These are phyloP conservation scores for Anthophora plumipes DNA, from an alignment of 2,888 invertebrate genomes.

Conservation along the genomic window DNA sequence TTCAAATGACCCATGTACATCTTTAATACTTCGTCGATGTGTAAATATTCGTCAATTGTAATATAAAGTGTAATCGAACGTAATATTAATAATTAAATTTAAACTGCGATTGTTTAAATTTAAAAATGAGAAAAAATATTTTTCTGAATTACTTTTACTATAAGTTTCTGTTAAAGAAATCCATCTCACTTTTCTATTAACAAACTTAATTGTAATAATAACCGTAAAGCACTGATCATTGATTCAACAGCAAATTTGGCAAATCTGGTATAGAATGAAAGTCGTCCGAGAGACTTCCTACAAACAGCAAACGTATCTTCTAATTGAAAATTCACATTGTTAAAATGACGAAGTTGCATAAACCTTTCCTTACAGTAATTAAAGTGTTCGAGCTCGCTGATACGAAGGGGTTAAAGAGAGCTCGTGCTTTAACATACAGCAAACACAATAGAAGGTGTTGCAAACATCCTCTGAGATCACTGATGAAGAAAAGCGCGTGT, in stretches of 20 bases:
- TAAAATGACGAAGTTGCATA: constrained; percentile 39
- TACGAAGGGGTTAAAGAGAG: constrained; percentile 22
- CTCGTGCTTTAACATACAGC: constrained; percentile 37
- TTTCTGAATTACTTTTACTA: neutral
- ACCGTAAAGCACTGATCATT: neutral
- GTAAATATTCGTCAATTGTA: constrained; percentile 5
- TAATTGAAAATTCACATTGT: constrained; percentile 7
- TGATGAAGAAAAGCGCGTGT: constrained; percentile 46
- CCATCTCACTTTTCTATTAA: constrained; percentile 35
- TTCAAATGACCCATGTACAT: too few species aligned
- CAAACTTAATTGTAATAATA: neutral
- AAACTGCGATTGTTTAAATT: too few species aligned
- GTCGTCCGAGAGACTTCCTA: constrained; percentile 39
- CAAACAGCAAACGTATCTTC: constrained; percentile 29
- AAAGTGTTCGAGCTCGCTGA: constrained; percentile 39
- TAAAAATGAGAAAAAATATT: too few species aligned
- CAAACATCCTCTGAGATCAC: constrained; percentile 58
- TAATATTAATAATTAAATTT: too few species aligned
- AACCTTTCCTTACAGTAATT: constrained; percentile 55
- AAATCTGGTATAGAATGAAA: constrained; percentile 25
- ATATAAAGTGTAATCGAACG: neutral
- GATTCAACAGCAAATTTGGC: constrained; percentile 9
- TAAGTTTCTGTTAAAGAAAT: constrained; percentile 5
- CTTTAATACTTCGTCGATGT: neutral
- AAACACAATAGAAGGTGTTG: constrained; percentile 36